phyloP scores from a whole-genome alignment of 2,888 invertebrate species.

The Ditula angustiorana region DNA sequence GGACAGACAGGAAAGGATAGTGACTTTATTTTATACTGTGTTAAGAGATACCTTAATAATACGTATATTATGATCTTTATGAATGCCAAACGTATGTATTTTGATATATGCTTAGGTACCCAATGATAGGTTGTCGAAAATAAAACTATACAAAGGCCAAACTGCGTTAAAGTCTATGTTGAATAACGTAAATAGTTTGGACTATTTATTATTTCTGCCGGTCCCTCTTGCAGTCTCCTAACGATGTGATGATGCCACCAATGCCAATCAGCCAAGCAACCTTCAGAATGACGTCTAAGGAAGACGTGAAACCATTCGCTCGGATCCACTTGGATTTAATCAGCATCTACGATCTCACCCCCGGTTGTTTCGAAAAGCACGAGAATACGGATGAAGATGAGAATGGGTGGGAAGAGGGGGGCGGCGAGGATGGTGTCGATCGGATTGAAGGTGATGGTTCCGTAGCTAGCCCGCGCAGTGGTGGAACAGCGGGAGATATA shows the following conservation, averaged over 20 bases:
- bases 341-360: slow-evolving; percentile 62
- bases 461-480: too few relatives aligned
- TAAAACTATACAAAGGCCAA: too few relatives aligned
- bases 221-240: slow-evolving; percentile 62
- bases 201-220: neutral
- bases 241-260: slow-evolving; percentile 74
- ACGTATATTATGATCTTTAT: too few relatives aligned
- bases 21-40: too few relatives aligned
- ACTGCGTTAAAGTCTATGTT: too few relatives aligned
- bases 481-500: too few relatives aligned
- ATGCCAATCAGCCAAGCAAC: slow-evolving; percentile 63
- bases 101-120: too few relatives aligned
- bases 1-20: too few relatives aligned
- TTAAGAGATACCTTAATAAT: too few relatives aligned
- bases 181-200: too few relatives aligned
- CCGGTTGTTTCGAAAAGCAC: slow-evolving; percentile 50
- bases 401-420: neutral
- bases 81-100: too few relatives aligned
- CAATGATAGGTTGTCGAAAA: too few relatives aligned
- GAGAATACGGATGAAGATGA: slow-evolving; percentile 38
- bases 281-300: slow-evolving; percentile 30
- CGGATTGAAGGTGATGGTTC: slow-evolving; percentile 11
- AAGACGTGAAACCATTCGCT: slow-evolving; percentile 69
- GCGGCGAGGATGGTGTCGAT: neutral
- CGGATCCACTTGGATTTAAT: slow-evolving; percentile 64